Base-by-base conservation (phyloP, 2,888 invertebrate genomes). In the Portevinia maculata region DNA sequence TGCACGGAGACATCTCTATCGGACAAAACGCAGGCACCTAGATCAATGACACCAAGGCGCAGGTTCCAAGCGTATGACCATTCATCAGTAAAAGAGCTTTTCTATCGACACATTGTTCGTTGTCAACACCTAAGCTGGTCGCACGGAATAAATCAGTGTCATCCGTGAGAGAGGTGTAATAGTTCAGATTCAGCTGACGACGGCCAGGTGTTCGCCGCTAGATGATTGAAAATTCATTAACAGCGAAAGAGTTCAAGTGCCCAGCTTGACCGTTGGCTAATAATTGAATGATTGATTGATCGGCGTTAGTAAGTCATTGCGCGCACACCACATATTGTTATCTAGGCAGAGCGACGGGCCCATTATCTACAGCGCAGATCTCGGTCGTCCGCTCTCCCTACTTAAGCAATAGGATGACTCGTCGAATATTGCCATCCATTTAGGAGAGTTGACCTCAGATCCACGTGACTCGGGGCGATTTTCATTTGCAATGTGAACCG, bases 201-300 rank as follows among this genome's bases (percentile, higher is more conserved):
- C 44, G 70, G 64, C 76, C 83, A 83, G 83, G 76, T 78, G 83
- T 76, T 76, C 78, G 21, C 62, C 41, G 30, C 44, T 19, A 44
- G 44, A 28, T 34, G 44, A 52, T 11, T 67, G 57, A 65, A 57
- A 83, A 83, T 73, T 67, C 83, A 83, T 76, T 81, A 64, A 34
- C 60, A 46, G 53, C 15, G 64, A 53, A 76, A 60, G 53, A 76
- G 83, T 70, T 76, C 83, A 76, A 83, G 83, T 76, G 71, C 55
- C 55, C 71, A 28, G 48, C 55, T 78, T 71, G 76, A 78, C 76
- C 83, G 62, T 78, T 65, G 48, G 55, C 39, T 52, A 83, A 71
- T 83, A 83, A 83, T 83, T 83, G 78, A 83, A 78, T 83, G 83
- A 83, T 83, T 71, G 78, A 83, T 83, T 78, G 83, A 83, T 83